A percentile compares a stretch with the other conserved stretches of the same genome.
These are phyloP conservation scores for Nebria brevicollis DNA, from an alignment of 2,888 invertebrate species.

Conservation along the genomic window DNA sequence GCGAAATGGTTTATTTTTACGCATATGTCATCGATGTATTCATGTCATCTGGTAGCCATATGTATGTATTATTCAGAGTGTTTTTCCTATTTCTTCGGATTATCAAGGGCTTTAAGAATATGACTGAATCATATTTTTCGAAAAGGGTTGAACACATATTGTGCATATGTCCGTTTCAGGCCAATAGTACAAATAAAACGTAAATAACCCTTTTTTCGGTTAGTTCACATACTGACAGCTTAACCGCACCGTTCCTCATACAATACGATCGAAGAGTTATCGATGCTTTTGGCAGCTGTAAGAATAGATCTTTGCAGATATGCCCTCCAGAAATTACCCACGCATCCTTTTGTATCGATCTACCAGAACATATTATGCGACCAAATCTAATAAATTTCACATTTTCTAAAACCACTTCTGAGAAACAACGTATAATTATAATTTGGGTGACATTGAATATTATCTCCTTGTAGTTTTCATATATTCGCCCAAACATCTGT, in stretches of 20 bases:
- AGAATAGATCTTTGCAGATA: constrained; percentile 37
- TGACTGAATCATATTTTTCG: constrained; percentile 33
- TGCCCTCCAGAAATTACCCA: constrained; percentile 34
- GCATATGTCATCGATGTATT: constrained; percentile 10
- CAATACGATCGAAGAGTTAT: constrained; percentile 35
- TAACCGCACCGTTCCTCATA: not conserved
- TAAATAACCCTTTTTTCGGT: constrained; percentile 9
- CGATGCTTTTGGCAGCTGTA: constrained; percentile 30
- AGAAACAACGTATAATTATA: too few relatives aligned
- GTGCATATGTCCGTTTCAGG: constrained; percentile 35
- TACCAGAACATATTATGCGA: not conserved
- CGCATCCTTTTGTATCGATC: constrained; percentile 20
- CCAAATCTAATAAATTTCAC: too few relatives aligned
- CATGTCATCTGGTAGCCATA: constrained; percentile 32
- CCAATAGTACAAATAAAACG: constrained; percentile 35
- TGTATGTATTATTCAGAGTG: constrained; percentile 9
- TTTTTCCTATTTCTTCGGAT: constrained; percentile 41
- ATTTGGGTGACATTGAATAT: too few relatives aligned
- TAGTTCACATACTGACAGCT: constrained; percentile 20
- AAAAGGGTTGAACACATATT: constrained; percentile 40
- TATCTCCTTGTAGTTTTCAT: too few relatives aligned
- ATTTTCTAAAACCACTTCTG: too few relatives aligned
- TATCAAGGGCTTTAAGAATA: constrained; percentile 39
- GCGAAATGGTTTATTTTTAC: not conserved
- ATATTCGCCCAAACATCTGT: too few relatives aligned